A percentile compares a stretch with the other conserved stretches of the same genome.
Conservation (phyloP, 2,888 invertebrate genomes). For the Euclidia mi region DNA sequence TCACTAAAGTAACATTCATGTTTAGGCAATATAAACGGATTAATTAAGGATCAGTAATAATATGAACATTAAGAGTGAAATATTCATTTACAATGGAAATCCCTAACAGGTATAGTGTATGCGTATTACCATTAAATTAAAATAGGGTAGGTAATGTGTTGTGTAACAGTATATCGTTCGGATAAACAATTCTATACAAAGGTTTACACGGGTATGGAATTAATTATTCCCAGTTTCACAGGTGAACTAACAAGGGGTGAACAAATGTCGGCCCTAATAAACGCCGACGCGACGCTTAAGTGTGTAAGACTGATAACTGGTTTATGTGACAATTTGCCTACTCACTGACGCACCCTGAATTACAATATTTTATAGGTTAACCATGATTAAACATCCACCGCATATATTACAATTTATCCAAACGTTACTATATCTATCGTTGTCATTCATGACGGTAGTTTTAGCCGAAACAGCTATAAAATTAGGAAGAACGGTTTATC, state of each 20-base stretch:
- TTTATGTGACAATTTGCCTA: conserved; percentile 56
- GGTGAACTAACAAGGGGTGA: conserved; percentile 67
- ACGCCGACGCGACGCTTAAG: conserved; percentile 54
- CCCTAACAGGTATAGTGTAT: conserved; percentile 38
- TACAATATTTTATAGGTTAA: conserved; percentile 25
- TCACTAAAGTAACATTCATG: too few relatives aligned
- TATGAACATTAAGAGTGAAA: conserved; percentile 22
- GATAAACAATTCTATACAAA: conserved; percentile 56
- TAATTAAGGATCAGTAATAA: conserved; percentile 13
- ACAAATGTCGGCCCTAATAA: conserved; percentile 61
- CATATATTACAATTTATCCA: too few relatives aligned
- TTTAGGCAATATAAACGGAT: too few relatives aligned
- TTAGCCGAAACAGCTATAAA: too few relatives aligned
- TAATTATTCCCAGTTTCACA: conserved; percentile 69
- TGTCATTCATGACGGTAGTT: too few relatives aligned
- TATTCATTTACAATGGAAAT: conserved; percentile 35
- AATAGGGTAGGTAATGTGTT: conserved; percentile 56
- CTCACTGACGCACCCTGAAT: conserved; percentile 41
- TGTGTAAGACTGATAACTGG: conserved; percentile 61
- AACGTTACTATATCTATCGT: too few relatives aligned
- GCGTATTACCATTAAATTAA: conserved; percentile 52
- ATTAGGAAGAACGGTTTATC: too few relatives aligned
- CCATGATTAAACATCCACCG: not conserved
- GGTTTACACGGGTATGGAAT: conserved; percentile 61
- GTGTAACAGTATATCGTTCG: conserved; percentile 54